phyloP scores from a whole-genome alignment of 2,888 invertebrate species.

The Ectemnius continuus region DNA sequence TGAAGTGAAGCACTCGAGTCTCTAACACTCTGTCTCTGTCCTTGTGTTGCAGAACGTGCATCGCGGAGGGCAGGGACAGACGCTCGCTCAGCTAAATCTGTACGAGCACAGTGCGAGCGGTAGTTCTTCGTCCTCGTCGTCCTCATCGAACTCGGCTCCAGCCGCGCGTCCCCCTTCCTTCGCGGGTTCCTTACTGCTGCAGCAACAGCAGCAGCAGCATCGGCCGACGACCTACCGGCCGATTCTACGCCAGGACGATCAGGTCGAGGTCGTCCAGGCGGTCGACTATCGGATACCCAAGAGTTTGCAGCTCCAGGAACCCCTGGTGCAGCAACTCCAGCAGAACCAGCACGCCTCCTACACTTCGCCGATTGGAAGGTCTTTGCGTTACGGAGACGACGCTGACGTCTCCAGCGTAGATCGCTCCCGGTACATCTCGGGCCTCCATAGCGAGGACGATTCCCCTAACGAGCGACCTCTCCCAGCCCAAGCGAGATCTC shows the following conservation, averaged over 20 bases:
- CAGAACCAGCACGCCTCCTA: conserved; percentile 47
- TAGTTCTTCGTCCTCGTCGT: conserved; percentile 43
- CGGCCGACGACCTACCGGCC: conserved; percentile 74
- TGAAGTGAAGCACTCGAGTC: neutral
- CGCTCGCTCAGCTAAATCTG: conserved; percentile 52
- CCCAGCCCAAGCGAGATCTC: neutral
- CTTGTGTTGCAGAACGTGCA: conserved; percentile 77
- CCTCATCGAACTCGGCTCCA: conserved; percentile 54
- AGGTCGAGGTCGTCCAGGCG: conserved; percentile 69
- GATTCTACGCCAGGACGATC: conserved; percentile 66
- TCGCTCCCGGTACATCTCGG: conserved; percentile 18
- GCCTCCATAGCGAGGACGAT: conserved; percentile 28
- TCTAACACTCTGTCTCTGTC: conserved; percentile 74
- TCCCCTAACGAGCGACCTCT: neutral
- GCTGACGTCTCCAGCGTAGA: conserved; percentile 21
- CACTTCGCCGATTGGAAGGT: conserved; percentile 17
- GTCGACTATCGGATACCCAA: conserved; percentile 69
- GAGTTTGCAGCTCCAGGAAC: conserved; percentile 59
- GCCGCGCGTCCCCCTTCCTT: conserved; percentile 49
- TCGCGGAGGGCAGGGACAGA: conserved; percentile 77
- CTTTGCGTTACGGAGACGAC: conserved; percentile 29
- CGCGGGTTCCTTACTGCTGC: conserved; percentile 49
- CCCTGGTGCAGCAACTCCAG: conserved; percentile 51
- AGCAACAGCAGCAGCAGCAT: conserved; percentile 58
- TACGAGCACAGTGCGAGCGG: conserved; percentile 44